Evolutionary conservation across 2,888 invertebrate genomes (phyloP).

Genomic region (Invenusta paracnida): DNA sequence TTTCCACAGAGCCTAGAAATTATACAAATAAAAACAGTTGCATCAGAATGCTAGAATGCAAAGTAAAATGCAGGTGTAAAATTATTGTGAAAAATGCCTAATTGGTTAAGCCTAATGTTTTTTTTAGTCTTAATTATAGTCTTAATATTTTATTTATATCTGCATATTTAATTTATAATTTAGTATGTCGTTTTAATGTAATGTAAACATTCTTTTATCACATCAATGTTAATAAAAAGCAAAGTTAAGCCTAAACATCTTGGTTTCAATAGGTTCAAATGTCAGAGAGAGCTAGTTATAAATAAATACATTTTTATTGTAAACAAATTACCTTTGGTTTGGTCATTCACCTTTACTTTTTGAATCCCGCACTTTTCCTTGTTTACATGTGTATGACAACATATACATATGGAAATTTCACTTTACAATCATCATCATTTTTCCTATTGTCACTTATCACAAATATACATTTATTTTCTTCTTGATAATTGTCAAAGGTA

Average conservation of each 20-base stretch:
- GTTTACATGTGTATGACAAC: neutral
- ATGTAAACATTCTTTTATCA: too few species aligned
- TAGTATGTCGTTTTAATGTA: too few species aligned
- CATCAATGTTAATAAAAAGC: too few species aligned
- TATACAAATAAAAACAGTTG: neutral
- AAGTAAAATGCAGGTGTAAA: too few species aligned
- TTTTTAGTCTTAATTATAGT: constrained; percentile 13
- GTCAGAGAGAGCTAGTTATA: too few species aligned
- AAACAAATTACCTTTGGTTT: neutral
- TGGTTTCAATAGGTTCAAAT: too few species aligned
- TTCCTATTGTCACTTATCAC: neutral
- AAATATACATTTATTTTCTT: neutral
- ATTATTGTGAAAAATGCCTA: neutral
- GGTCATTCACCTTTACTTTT: neutral
- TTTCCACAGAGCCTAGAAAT: too few species aligned
- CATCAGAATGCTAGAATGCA: too few species aligned
- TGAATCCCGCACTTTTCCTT: neutral
- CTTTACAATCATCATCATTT: neutral
- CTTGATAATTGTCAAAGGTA: neutral
- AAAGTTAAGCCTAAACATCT: too few species aligned
- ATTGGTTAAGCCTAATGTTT: neutral
- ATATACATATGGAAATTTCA: neutral
- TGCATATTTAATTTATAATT: too few species aligned
- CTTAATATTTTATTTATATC: too few species aligned
- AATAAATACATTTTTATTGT: neutral